A percentile compares a stretch with the other conserved stretches of the same genome.
Conservation (phyloP, 2,888 invertebrate species). For the Oscheius sp. region DNA sequence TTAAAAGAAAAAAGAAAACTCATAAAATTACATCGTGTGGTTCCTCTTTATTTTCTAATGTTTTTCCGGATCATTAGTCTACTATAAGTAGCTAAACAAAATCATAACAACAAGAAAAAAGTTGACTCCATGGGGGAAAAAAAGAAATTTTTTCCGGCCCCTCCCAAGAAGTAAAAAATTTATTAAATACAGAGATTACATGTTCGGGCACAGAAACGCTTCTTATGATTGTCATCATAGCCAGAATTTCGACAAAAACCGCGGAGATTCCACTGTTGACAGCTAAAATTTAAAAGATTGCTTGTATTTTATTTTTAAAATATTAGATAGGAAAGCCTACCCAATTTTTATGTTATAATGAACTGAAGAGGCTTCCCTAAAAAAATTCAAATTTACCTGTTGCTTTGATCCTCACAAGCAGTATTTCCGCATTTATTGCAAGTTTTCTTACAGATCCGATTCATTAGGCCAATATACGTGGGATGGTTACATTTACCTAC, state of each 20-base stretch:
- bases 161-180: too few species aligned
- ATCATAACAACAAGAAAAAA: too few species aligned
- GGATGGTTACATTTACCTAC: conserved; percentile 28
- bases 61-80: too few species aligned
- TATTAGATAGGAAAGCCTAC: neutral
- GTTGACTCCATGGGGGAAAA: too few species aligned
- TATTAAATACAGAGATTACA: neutral
- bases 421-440: conserved; percentile 34
- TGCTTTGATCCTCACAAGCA: neutral
- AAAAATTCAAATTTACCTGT: neutral
- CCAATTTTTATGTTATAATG: neutral
- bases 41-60: too few species aligned
- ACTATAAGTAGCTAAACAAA: too few species aligned
- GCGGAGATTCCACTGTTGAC: conserved; percentile 3
- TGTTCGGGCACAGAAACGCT: conserved; percentile 1
- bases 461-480: conserved; percentile 38
- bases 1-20: too few species aligned
- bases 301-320: neutral
- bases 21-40: too few species aligned
- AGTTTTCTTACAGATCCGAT: conserved; percentile 41
- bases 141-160: too few species aligned
- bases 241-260: neutral
- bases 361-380: neutral
- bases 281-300: neutral
- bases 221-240: neutral